Evolutionary conservation across 2,888 invertebrate genomes (phyloP).

Genomic region (Heterodera filipjevi): DNA sequence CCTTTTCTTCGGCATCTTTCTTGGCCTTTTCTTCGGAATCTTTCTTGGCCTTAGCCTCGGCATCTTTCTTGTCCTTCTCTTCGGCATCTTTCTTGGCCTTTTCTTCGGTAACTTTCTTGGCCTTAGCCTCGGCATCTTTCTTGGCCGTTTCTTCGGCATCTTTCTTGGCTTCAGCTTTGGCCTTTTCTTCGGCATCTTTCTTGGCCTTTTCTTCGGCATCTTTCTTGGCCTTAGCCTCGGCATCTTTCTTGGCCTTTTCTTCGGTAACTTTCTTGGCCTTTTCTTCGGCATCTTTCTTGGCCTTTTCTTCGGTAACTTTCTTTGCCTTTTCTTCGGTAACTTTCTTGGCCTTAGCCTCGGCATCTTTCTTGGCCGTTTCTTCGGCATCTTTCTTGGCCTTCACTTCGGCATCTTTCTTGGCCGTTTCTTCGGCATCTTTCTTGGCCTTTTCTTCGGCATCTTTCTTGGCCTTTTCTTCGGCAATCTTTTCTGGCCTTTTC

Average conservation of each 20-base stretch:
- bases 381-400: not conserved
- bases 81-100: not conserved
- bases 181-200: not conserved
- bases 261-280: not conserved
- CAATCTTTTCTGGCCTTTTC: not conserved
- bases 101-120: not conserved
- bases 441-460: not conserved
- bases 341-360: not conserved
- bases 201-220: not conserved
- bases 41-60: not conserved
- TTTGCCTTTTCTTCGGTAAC: not conserved
- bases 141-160: not conserved
- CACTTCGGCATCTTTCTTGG: not conserved
- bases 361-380: not conserved
- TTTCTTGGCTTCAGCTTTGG: not conserved
- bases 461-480: not conserved
- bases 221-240: not conserved
- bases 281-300: not conserved
- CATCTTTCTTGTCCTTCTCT: not conserved
- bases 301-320: not conserved
- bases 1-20: not conserved
- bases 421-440: not conserved
- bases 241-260: not conserved
- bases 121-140: not conserved
- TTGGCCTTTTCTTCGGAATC: not conserved